Evolutionary conservation across 2,797 vertebrate species (phyloP).

Genomic region (Halcyon chelicuti): DNA sequence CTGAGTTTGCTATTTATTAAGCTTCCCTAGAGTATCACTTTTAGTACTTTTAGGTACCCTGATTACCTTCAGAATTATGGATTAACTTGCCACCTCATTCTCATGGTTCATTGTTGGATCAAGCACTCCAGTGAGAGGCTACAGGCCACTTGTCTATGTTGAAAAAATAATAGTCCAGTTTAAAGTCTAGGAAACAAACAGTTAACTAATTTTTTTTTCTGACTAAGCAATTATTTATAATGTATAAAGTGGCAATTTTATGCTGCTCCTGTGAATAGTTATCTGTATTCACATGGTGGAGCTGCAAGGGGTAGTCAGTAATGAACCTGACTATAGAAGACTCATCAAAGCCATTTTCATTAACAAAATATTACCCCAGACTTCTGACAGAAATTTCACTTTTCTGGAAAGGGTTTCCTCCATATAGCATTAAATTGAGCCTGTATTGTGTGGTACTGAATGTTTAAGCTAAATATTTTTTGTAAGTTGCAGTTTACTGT

Average conservation of each 20-base stretch:
- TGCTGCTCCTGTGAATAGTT: background rate
- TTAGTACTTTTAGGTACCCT: background rate
- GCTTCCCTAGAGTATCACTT: background rate
- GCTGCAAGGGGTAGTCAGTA: background rate
- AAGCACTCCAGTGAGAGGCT: background rate
- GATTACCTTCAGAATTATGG: background rate
- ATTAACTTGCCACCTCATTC: background rate
- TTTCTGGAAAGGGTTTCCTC: conserved; percentile 23
- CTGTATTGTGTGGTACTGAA: conserved; percentile 5
- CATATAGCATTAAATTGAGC: background rate
- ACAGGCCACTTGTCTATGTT: background rate
- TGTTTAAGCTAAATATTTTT: conserved; percentile 40
- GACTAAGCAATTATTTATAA: background rate
- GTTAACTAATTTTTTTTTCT: background rate
- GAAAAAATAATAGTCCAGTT: background rate
- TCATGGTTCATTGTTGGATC: background rate
- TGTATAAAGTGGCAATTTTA: background rate
- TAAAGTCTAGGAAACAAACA: background rate
- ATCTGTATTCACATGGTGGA: background rate
- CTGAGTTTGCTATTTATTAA: background rate
- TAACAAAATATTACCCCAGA: background rate
- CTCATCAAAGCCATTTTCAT: background rate
- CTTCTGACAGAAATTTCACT: background rate
- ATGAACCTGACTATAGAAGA: background rate
- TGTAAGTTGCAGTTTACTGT: conserved; percentile 18